phyloP scores from a whole-genome alignment of 2,113 vertebrate species.

The Vidua chalybeata region DNA sequence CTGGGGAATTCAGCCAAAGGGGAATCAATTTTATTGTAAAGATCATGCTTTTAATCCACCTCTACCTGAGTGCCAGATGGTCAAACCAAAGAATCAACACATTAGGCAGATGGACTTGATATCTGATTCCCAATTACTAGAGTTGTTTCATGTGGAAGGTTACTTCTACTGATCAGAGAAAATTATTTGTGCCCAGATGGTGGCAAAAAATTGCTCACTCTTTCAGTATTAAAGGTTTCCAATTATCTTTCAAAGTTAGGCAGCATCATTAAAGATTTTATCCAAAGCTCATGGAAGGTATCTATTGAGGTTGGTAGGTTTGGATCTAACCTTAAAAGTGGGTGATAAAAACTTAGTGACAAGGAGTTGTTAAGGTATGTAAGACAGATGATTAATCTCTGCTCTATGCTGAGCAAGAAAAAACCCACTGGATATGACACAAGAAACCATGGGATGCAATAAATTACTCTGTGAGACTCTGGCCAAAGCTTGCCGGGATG shows the following conservation, averaged over 20 bases:
- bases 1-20: neutral
- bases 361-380: neutral
- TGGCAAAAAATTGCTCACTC: neutral
- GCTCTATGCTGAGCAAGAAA: neutral
- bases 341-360: neutral
- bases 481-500: neutral
- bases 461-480: neutral
- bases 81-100: slow-evolving; percentile 23
- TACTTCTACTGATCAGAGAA: neutral
- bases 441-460: neutral
- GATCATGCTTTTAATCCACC: slow-evolving; percentile 15
- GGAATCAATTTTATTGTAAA: neutral
- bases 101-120: slow-evolving; percentile 54
- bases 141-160: neutral
- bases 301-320: neutral
- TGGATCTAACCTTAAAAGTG: neutral
- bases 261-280: neutral
- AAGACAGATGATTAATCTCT: neutral
- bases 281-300: neutral
- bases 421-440: neutral
- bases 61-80: slow-evolving; percentile 64
- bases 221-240: neutral
- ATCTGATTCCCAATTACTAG: slow-evolving; percentile 46
- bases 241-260: neutral
- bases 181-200: slow-evolving; percentile 52